A percentile compares a stretch with the other conserved stretches of the same genome.
These are phyloP conservation scores for Amphipoea lucens DNA, from an alignment of 2,888 invertebrate species.

Conservation along the genomic window DNA sequence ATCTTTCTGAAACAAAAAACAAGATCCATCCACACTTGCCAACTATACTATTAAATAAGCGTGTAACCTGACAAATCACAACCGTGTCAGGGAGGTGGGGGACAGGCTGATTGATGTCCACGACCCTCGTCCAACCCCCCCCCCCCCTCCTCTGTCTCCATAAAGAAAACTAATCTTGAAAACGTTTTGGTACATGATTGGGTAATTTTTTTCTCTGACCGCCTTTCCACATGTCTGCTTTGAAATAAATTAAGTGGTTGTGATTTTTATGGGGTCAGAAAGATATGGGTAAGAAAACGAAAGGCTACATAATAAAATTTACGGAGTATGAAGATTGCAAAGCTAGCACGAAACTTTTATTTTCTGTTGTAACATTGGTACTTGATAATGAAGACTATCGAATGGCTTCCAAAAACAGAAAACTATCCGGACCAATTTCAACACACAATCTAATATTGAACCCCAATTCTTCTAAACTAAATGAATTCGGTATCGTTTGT, in stretches of 20 bases:
- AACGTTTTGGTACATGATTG: slow-evolving; percentile 68
- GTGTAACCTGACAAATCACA: slow-evolving; percentile 79
- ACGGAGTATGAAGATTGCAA: neutral
- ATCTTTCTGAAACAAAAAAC: slow-evolving; percentile 32
- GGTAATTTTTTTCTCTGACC: slow-evolving; percentile 66
- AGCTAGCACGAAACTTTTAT: neutral
- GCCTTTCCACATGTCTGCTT: slow-evolving; percentile 57
- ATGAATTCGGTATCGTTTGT: slow-evolving; percentile 32
- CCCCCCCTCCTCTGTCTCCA: slow-evolving; percentile 62
- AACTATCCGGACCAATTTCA: neutral
- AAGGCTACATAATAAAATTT: neutral
- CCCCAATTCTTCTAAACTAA: slow-evolving; percentile 20
- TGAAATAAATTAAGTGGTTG: slow-evolving; percentile 57
- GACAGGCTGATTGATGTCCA: slow-evolving; percentile 76
- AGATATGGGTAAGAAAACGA: slow-evolving; percentile 19
- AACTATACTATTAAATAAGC: slow-evolving; percentile 72
- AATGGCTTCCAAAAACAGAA: neutral
- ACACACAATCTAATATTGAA: slow-evolving; percentile 16
- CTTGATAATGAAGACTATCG: neutral
- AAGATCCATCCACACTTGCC: slow-evolving; percentile 64
- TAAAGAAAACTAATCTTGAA: slow-evolving; percentile 71
- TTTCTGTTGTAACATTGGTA: neutral
- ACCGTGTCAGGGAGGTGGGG: slow-evolving; percentile 67
- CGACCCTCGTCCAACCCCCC: slow-evolving; percentile 72
- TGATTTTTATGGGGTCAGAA: slow-evolving; percentile 48